Percentiles rank a stretch among this genome's conserved stretches.
Evolutionary conservation across 92 coral and sea anemone genomes (phyloP).

Genomic region (Pocillopora meandrina): DNA sequence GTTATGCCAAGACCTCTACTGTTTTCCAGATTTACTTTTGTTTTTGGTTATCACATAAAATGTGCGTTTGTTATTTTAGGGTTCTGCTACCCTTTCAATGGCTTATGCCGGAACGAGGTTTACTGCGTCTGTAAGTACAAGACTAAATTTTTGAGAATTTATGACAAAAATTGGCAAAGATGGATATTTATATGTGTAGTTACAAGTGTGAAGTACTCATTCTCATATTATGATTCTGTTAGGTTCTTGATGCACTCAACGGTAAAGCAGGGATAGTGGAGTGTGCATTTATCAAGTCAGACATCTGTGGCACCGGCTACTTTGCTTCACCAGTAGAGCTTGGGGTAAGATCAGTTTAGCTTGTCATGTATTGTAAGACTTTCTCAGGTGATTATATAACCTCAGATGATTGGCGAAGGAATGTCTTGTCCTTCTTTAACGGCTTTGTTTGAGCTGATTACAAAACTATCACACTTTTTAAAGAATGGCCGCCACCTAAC

Average conservation of each 20-base stretch:
- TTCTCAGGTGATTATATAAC: too few species aligned
- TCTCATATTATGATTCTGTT: not conserved
- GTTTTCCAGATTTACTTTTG: too few species aligned
- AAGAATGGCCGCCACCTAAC: too few species aligned
- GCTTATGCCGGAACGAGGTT: slow-evolving; percentile 95
- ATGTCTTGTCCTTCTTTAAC: too few species aligned
- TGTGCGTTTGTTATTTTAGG: slow-evolving; percentile 47
- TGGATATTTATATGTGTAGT: not conserved
- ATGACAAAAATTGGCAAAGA: too few species aligned
- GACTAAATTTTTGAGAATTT: not conserved
- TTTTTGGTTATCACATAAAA: too few species aligned
- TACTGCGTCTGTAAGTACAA: slow-evolving; percentile 78
- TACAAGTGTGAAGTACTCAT: not conserved
- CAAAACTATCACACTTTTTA: too few species aligned
- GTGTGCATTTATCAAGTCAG: slow-evolving; percentile 94
- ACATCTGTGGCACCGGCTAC: slow-evolving; percentile 80
- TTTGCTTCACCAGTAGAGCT: slow-evolving; percentile 94
- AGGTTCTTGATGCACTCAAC: slow-evolving; percentile 87
- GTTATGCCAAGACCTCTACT: too few species aligned
- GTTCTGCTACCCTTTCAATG: slow-evolving; percentile 98
- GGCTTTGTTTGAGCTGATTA: too few species aligned
- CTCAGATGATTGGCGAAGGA: too few species aligned
- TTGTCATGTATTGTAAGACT: not conserved
- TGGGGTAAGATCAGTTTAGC: slow-evolving; percentile 63
- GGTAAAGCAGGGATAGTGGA: slow-evolving; percentile 87